Base-by-base conservation (phyloP, 64 coral and sea anemone genomes). In the Actinia tenebrosa region DNA sequence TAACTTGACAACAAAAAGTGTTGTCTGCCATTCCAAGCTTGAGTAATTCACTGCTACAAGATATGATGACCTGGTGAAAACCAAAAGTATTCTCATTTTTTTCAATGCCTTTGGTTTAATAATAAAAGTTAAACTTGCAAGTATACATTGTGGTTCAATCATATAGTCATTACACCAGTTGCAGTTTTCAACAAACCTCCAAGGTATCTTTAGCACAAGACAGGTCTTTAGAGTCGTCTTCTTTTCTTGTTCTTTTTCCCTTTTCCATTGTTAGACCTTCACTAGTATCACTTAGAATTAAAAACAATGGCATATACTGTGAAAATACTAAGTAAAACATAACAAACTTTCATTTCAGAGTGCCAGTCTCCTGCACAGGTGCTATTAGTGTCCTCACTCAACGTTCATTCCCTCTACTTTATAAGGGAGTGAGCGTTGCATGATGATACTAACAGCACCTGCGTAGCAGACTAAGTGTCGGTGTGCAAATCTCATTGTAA, bases 21-120 rank as follows among this genome's bases (percentile, higher is more conserved):
- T 92, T 85, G 46, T 87, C 52, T 6, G 90, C 79, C 42, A 92
- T 83, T 45, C 90, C 85, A 42, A 92, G 85, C 78, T 87, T 83
- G 4, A 83, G 10, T 27, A 87, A 80, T 46, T 92, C 90, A 58
- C 85, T 83, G 62, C 79, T 30, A 46, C 90, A 87, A 10, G 79
- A 87, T 42, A 87, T 55, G 66, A 92, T 82, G 1, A 44, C 77
- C 89, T 91, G 22, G 30, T 25, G 61, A 44, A 88, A 56, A 16
- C 66, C 27, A 66, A 66, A 66, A 66, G 22, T 66, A 66, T n/a
- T 66, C 18, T 15, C 15, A n/a, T 23, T 66, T 58, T 58, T 11
- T 58, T 14, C 7, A 58, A 6, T 55, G 0, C 5, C 11, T 8
- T 8, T 55, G 53, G 53, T 11, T 1, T 17, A 20, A 16, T 19